Evolutionary conservation across 1,140 invertebrate species (phyloP).

Genomic region (Drosophila triauraria): DNA sequence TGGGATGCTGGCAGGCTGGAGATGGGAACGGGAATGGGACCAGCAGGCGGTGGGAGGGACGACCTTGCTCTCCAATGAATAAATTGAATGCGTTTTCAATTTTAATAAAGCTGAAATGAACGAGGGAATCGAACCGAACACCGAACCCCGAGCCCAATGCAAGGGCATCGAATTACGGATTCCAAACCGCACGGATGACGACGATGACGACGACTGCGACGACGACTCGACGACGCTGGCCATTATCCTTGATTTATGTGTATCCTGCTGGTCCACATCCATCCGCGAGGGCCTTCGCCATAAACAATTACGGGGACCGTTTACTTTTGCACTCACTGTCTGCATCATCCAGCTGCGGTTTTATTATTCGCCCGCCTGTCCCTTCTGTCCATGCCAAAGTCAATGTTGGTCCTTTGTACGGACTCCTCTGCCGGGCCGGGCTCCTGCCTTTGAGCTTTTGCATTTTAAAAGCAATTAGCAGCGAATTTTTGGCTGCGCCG

Average conservation of each 20-base stretch:
- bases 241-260: conserved; percentile 83
- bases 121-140: conserved; percentile 33
- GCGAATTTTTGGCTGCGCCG: conserved; percentile 68
- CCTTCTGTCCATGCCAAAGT: conserved; percentile 69
- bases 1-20: conserved; percentile 27
- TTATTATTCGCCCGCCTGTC: conserved; percentile 48
- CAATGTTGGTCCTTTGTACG: conserved; percentile 71
- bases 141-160: conserved; percentile 51
- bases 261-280: conserved; percentile 72
- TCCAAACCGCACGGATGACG: conserved; percentile 72
- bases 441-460: conserved; percentile 54
- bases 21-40: not conserved
- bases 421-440: conserved; percentile 4
- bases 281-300: conserved; percentile 55
- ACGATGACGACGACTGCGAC: conserved; percentile 37
- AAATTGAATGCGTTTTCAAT: conserved; percentile 84
- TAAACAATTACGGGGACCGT: conserved; percentile 75
- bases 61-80: conserved; percentile 77
- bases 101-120: conserved; percentile 76
- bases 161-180: conserved; percentile 80
- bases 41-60: conserved; percentile 12
- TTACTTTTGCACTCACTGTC: conserved; percentile 60
- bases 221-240: conserved; percentile 72
- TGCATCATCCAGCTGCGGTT: conserved; percentile 69
- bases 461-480: conserved; percentile 84